phyloP scores from a whole-genome alignment of 1,140 invertebrate genomes.

The Drosophila kanapiae region DNA sequence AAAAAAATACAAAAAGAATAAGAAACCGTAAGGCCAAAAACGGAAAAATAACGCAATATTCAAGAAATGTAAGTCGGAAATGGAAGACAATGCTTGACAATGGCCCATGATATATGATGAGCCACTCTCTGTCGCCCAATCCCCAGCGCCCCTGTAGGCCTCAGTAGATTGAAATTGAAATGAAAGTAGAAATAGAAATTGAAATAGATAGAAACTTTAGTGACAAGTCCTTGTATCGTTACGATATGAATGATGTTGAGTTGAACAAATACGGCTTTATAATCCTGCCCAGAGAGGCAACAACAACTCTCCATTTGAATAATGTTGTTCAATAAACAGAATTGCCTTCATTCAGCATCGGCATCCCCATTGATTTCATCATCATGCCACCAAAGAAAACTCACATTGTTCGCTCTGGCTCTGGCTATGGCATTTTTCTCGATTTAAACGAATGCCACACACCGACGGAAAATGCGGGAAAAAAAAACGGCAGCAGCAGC shows the following conservation, averaged over 20 bases:
- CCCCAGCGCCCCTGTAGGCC: constrained; percentile 17
- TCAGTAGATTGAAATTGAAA: constrained; percentile 39
- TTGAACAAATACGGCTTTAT: constrained; percentile 69
- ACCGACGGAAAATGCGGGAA: constrained; percentile 2
- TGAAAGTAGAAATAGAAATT: constrained; percentile 46
- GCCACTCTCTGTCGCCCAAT: neutral
- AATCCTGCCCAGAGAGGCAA: constrained; percentile 45
- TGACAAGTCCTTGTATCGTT: constrained; percentile 23
- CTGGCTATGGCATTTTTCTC: constrained; percentile 40
- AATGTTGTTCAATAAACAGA: constrained; percentile 76
- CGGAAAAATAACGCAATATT: constrained; percentile 57
- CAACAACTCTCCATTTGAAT: constrained; percentile 65
- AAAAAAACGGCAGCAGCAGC: constrained; percentile 22
- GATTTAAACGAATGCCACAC: constrained; percentile 45
- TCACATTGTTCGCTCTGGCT: constrained; percentile 45
- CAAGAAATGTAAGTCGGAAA: constrained; percentile 54
- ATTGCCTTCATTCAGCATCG: constrained; percentile 71
- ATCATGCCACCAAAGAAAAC: constrained; percentile 40
- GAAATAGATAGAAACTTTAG: constrained; percentile 74
- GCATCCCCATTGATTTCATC: constrained; percentile 46
- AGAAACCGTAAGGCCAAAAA: constrained; percentile 31
- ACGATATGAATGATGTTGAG: constrained; percentile 62
- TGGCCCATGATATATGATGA: constrained; percentile 70
- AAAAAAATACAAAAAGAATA: constrained; percentile 31
- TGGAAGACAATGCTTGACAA: constrained; percentile 64